phyloP scores from a whole-genome alignment of 2,113 vertebrate genomes.

The Paramormyrops kingsleyae region DNA sequence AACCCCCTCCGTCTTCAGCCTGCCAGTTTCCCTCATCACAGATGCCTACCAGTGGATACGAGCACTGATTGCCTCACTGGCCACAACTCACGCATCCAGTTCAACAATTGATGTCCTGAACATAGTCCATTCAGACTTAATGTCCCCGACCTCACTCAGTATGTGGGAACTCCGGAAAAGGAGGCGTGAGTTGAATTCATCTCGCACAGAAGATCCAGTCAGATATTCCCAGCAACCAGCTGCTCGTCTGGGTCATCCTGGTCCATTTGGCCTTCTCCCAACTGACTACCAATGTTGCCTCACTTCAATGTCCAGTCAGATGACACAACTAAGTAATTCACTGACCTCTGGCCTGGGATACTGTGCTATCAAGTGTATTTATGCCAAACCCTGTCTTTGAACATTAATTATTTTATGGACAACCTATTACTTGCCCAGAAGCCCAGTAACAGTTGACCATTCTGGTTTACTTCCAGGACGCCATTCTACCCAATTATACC shows the following conservation, averaged over 20 bases:
- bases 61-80: neutral
- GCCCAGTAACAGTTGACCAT: neutral
- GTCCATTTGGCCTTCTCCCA: neutral
- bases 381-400: neutral
- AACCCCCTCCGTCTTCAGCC: neutral
- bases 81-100: neutral
- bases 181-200: neutral
- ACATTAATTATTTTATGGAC: neutral
- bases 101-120: neutral
- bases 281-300: neutral
- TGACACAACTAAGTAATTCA: neutral
- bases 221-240: neutral
- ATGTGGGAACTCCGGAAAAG: neutral
- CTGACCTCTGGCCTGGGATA: neutral
- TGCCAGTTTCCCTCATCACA: neutral
- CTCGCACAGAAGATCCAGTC: neutral
- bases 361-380: neutral
- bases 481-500: neutral
- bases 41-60: neutral
- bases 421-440: neutral
- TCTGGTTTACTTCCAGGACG: neutral
- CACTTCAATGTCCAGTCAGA: neutral
- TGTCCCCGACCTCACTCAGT: neutral
- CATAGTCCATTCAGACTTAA: neutral
- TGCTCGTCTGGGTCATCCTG: neutral